phyloP scores from a whole-genome alignment of 2,113 vertebrate species.

The Elephas maximus region DNA sequence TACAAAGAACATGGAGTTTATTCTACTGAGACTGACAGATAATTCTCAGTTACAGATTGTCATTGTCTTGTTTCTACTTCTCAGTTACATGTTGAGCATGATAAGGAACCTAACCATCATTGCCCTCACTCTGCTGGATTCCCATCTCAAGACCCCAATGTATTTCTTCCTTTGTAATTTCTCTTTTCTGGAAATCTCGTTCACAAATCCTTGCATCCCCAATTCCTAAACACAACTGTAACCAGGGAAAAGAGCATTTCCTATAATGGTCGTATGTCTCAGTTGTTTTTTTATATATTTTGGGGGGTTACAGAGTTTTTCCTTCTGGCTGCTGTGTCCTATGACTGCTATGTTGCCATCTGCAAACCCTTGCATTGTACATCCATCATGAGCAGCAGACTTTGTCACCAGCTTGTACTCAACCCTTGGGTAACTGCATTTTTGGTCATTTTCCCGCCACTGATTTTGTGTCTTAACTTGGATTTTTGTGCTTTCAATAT shows the following conservation, averaged over 20 bases:
- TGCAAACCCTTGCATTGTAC: no score
- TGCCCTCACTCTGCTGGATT: neutral
- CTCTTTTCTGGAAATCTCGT: slow-evolving; percentile 50
- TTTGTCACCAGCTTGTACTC: neutral
- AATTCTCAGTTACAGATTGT: neutral
- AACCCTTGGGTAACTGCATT: slow-evolving; percentile 47
- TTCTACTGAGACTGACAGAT: neutral
- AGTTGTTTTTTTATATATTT: slow-evolving; percentile 47
- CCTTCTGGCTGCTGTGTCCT: slow-evolving; percentile 42
- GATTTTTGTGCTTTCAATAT: slow-evolving; percentile 28
- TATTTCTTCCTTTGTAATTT: slow-evolving; percentile 65
- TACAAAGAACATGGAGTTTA: neutral
- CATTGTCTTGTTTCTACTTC: neutral
- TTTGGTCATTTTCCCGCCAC: slow-evolving; percentile 4
- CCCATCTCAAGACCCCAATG: slow-evolving; percentile 45
- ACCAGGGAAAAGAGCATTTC: slow-evolving; percentile 14
- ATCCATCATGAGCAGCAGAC: no score
- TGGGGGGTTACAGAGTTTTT: slow-evolving; percentile 55
- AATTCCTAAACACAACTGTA: slow-evolving; percentile 15
- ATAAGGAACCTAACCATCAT: neutral
- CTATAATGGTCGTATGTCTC: slow-evolving; percentile 27
- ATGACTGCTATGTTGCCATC: no score
- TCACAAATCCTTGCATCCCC: slow-evolving; percentile 44
- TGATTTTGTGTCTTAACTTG: slow-evolving; percentile 3
- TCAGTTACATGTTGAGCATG: neutral